Evolutionary conservation across 2,113 vertebrate species (phyloP), one percentile per base, ranked within the genome.

Genomic region (Silurus glanis): DNA sequence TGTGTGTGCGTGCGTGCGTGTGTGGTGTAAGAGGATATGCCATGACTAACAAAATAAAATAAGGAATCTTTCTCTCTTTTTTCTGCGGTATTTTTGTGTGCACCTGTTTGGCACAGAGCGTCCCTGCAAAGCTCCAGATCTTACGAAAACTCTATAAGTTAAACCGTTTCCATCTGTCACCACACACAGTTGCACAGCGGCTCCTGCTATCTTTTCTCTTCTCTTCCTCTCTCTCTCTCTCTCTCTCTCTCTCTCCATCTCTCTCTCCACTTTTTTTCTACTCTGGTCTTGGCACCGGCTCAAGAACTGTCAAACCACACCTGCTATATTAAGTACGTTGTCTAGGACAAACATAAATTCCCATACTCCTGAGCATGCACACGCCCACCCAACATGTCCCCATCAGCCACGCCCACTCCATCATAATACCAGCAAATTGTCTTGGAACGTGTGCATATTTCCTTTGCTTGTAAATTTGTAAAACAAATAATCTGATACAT

Each of bases 141-240:
- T 94, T 95, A 94, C 94, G 94, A 93, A 92, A 96, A 95, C 92
- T 94, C 92, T 94, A 93, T 91, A 95, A 95, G 95, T 96, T 95
- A 95, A 96, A 95, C 94, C 93, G 92, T 95, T 92, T 93, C 95
- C 95, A 95, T 95, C 94, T 95, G 94, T 95, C 94, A 93, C 92
- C 88, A 88, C 89, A 87, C 93, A 90, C 94, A 95, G 94, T 94
- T 94, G 94, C 94, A 94, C 88, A 71, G 23, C 80, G 90, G 66
- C 25, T 71, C 58, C 14, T 56, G 28, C 72, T 83, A 14, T 53
- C 90, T 90, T 91, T 90, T 91, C 92, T 94, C 92, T 91, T 83
- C 75, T 81, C 83, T 80, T 12, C 91, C 90, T 90, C 91, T 92
- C 90, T 91, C 90, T 91, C 91, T 94, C 91, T 91, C 91, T 92